Conservation (phyloP, 2,797 vertebrate genomes). For the Lagorchestes hirsutus region DNA sequence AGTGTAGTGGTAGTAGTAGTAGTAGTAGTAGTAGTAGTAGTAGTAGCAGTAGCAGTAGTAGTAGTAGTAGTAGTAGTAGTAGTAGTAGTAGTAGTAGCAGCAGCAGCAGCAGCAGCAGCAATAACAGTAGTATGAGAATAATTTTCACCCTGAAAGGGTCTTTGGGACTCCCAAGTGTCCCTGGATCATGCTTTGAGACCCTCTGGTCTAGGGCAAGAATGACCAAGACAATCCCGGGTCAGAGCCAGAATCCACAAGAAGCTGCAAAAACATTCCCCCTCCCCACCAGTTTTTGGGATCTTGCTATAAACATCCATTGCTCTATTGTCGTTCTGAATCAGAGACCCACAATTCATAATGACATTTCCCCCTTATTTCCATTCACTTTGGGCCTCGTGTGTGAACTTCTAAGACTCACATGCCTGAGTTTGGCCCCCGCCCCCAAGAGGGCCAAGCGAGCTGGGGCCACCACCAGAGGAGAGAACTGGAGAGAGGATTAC, state of each 20-base stretch:
- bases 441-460: not conserved
- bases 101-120: too few relatives aligned
- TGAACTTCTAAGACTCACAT: not conserved
- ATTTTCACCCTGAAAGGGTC: not conserved
- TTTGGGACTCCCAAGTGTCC: not conserved
- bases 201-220: slow-evolving; percentile 10
- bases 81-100: too few relatives aligned
- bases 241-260: slow-evolving; percentile 20
- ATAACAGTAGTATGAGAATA: not conserved
- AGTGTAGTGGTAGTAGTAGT: too few relatives aligned
- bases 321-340: slow-evolving; percentile 29
- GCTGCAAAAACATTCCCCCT: not conserved
- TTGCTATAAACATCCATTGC: not conserved
- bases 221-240: not conserved
- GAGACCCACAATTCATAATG: slow-evolving; percentile 22
- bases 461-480: not conserved
- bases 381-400: not conserved
- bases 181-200: not conserved
- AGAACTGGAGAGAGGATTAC: not conserved
- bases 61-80: too few relatives aligned
- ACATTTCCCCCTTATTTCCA: slow-evolving; percentile 8
- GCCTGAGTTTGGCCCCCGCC: not conserved
- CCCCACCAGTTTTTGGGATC: not conserved
- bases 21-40: too few relatives aligned
- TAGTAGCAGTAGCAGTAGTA: too few relatives aligned